Conservation (phyloP, 2,113 vertebrate genomes). For the Pholis gunnellus region DNA sequence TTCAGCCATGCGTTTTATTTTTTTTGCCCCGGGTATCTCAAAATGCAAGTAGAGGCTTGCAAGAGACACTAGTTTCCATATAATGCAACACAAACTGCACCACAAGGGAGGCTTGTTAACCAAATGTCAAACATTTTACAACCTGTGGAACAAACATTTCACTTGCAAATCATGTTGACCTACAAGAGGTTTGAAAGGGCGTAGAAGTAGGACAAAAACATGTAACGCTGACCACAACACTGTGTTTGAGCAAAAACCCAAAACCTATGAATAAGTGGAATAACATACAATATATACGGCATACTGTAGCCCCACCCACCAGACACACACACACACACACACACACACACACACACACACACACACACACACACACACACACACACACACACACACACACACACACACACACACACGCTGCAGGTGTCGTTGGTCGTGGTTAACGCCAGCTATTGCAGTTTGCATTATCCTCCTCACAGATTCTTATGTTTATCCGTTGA, state of each 20-base stretch:
- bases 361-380: background rate
- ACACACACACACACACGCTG: conserved; percentile 14
- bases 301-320: background rate
- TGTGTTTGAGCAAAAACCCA: background rate
- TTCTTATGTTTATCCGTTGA: conserved; percentile 25
- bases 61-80: conserved; percentile 24
- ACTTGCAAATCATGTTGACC: conserved; percentile 60
- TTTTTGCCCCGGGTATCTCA: background rate
- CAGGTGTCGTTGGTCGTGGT: conserved; percentile 66
- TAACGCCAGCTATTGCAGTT: conserved; percentile 47
- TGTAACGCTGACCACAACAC: background rate
- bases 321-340: background rate
- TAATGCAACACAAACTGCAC: conserved; percentile 28
- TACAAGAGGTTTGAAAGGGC: background rate
- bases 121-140: conserved; percentile 13
- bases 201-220: background rate
- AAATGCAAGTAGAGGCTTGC: background rate
- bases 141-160: conserved; percentile 36
- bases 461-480: conserved; percentile 28
- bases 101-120: background rate
- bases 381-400: conserved; percentile 5
- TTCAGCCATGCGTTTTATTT: background rate
- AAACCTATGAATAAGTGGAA: background rate
- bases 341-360: background rate
- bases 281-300: background rate